Evolutionary conservation across 2,113 vertebrate species (phyloP).

Genomic region (Colius striatus): DNA sequence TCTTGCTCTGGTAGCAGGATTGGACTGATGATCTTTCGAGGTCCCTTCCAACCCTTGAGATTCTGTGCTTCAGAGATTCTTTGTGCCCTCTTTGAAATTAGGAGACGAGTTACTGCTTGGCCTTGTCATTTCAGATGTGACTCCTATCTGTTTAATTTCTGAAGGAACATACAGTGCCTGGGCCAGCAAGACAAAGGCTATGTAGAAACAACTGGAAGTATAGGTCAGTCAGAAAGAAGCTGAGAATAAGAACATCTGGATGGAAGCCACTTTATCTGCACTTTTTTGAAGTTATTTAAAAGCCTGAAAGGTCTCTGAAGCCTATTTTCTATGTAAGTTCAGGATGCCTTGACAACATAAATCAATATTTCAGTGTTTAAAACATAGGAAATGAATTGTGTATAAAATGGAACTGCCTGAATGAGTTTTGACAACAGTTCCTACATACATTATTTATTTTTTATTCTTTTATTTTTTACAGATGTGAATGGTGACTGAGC

Average conservation of each 20-base stretch:
- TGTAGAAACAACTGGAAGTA: background rate
- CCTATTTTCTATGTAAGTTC: background rate
- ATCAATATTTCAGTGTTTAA: constrained; percentile 37
- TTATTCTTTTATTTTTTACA: constrained; percentile 39
- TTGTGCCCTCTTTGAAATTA: background rate
- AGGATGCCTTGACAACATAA: background rate
- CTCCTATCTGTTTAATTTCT: background rate
- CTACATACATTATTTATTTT: constrained; percentile 40
- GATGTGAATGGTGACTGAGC: background rate
- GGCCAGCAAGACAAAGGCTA: background rate
- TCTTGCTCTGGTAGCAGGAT: no score
- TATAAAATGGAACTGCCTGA: background rate
- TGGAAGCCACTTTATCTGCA: background rate
- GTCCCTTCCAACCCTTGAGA: no score
- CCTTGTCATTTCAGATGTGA: background rate
- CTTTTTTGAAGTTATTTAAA: background rate
- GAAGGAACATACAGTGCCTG: background rate
- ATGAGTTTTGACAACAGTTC: constrained; percentile 30
- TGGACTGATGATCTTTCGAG: no score
- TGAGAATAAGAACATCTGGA: background rate
- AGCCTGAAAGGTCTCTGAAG: background rate
- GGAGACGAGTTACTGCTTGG: background rate
- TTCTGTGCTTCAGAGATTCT: background rate
- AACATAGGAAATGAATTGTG: constrained; percentile 33
- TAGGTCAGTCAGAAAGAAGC: background rate